Percentiles rank a stretch among this genome's conserved stretches.
Conservation (phyloP, 2,888 invertebrate species). For the Phengaris arion region DNA sequence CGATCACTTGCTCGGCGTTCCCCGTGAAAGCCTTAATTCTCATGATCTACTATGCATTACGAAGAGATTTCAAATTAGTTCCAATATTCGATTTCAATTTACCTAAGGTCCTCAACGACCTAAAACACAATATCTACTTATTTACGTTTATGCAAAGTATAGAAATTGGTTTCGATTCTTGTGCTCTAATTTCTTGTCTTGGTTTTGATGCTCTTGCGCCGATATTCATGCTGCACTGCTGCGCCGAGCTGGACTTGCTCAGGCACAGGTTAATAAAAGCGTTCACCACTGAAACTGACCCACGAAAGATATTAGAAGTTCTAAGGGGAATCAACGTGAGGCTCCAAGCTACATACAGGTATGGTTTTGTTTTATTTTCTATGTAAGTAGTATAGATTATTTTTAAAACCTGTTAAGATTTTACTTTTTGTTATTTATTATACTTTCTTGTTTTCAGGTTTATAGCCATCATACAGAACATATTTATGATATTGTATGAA, state of each 20-base stretch:
- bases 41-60: conserved; percentile 49
- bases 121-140: conserved; percentile 42
- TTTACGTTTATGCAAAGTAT: conserved; percentile 30
- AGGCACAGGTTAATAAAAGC: conserved; percentile 49
- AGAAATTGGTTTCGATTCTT: conserved; percentile 45
- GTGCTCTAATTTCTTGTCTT: conserved; percentile 49
- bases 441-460: conserved; percentile 32
- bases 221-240: conserved; percentile 59
- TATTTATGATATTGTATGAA: conserved; percentile 54
- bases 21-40: conserved; percentile 50
- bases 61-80: conserved; percentile 47
- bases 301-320: conserved; percentile 44
- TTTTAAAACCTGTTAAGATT: neutral
- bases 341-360: conserved; percentile 56
- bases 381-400: neutral
- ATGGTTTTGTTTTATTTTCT: conserved; percentile 25
- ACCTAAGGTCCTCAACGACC: conserved; percentile 47
- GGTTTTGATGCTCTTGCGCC: conserved; percentile 65
- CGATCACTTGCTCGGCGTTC: conserved; percentile 48
- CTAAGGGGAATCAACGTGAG: conserved; percentile 53
- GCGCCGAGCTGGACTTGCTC: conserved; percentile 59
- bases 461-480: conserved; percentile 35
- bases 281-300: conserved; percentile 42
- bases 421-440: too few species aligned
- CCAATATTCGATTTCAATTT: conserved; percentile 56